A percentile compares a stretch with the other conserved stretches of the same genome.
Evolutionary conservation across 2,888 invertebrate genomes (phyloP).

Genomic region (Mesorhabditis sp.): DNA sequence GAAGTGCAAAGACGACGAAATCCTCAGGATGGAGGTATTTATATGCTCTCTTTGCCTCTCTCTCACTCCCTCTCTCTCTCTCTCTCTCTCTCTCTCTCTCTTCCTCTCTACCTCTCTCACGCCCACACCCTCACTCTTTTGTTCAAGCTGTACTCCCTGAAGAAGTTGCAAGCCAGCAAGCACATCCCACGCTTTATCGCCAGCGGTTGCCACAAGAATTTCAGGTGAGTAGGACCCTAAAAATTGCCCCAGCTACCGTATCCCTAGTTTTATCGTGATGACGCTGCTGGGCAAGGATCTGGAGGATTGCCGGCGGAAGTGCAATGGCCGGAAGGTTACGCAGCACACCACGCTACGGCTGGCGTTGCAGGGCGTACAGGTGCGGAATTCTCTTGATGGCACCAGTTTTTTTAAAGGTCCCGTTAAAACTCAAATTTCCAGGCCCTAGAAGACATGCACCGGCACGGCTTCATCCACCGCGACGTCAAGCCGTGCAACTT

Average conservation of each 20-base stretch:
- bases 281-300: constrained; percentile 48
- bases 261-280: constrained; percentile 40
- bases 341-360: constrained; percentile 30
- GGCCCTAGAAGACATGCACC: constrained; percentile 43
- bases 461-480: constrained; percentile 46
- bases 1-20: constrained; percentile 46
- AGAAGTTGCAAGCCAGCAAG: constrained; percentile 33
- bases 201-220: constrained; percentile 8
- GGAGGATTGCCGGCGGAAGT: constrained; percentile 37
- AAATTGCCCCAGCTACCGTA: too few relatives aligned
- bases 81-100: not conserved
- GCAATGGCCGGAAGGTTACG: constrained; percentile 35
- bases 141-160: constrained; percentile 40
- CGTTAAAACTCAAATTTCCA: constrained; percentile 10
- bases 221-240: constrained; percentile 8
- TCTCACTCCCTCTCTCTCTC: not conserved
- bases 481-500: constrained; percentile 48
- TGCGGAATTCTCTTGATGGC: constrained; percentile 2
- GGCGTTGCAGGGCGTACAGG: constrained; percentile 36
- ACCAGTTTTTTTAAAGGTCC: constrained; percentile 7
- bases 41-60: not conserved
- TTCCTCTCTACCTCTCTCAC: not conserved
- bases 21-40: constrained; percentile 50
- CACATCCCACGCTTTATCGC: constrained; percentile 11
- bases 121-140: not conserved